Base-by-base conservation (phyloP, 2,797 vertebrate species). In the Poecilia picta region DNA sequence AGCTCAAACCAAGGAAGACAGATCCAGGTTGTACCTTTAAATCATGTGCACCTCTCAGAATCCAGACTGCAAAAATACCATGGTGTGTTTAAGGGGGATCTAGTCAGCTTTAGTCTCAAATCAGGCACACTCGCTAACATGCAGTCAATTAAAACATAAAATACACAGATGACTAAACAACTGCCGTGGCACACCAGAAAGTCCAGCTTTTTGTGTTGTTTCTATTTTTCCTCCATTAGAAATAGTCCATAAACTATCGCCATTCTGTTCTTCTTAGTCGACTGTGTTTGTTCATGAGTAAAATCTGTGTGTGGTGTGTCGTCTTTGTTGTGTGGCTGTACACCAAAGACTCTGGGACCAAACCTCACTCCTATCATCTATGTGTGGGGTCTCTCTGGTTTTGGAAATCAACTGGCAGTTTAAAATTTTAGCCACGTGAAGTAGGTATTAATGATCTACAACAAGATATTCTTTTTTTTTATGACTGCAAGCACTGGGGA, bases 21-120 rank as follows among this genome's bases (percentile, higher is more conserved):
- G 66, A 82, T 74, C 70, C 75, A 76, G 80, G 81, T 79, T 73
- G 49, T 33, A 73, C 75, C 53, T 82, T 70, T 31, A 73, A 81
- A 33, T 80, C 68, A 71, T 70, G 51, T 78, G 81, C 49, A 68
- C 66, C 36, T 81, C 71, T 76, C 39, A 79, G 57, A 76, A 80
- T 10, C 41, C 66, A 62, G 31, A 31, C 18, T 47, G 23, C 7
- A 64, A 64, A 64, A 64, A 33, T 36, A 64, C 28, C 28, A 16
- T 31, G 10, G 25, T n/a, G 53, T 55, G 53, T 51, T 55, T 12
- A 57, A 57, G 53, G 3, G 25, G n/a, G 4, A n/a, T 28, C 25
- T n/a, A 57, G 10, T 12, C 53, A 57, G 25, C 25, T n/a, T n/a
- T n/a, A 57, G n/a, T 57, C 25, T n/a, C 4, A 57, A 57, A 57